phyloP scores from a whole-genome alignment of 2,797 vertebrate genomes.

The Gadopsis bispinosus region DNA sequence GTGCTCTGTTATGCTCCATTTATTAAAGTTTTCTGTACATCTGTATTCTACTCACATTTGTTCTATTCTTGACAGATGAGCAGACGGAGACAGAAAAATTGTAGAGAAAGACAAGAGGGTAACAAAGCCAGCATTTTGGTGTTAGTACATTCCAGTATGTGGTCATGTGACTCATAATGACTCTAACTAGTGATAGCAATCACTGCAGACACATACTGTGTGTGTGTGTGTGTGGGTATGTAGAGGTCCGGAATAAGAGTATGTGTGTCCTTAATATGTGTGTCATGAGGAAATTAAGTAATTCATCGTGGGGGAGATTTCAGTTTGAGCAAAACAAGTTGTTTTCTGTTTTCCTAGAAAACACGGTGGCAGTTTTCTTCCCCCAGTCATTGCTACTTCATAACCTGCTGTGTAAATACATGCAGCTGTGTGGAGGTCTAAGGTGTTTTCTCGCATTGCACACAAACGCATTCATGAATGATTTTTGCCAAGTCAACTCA shows the following conservation, averaged over 20 bases:
- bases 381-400: background rate
- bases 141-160: slow-evolving; percentile 42
- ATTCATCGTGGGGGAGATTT: slow-evolving; percentile 35
- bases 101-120: slow-evolving; percentile 17
- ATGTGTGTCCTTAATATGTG: slow-evolving; percentile 31
- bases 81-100: slow-evolving; percentile 14
- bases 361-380: background rate
- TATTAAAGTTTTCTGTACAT: slow-evolving; percentile 6
- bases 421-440: slow-evolving; percentile 30
- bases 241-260: slow-evolving; percentile 41
- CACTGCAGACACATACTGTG: slow-evolving; percentile 41
- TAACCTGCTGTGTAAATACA: slow-evolving; percentile 44
- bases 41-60: slow-evolving; percentile 3
- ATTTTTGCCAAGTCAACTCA: slow-evolving; percentile 45
- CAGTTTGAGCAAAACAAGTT: slow-evolving; percentile 17
- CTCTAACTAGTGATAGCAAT: slow-evolving; percentile 47
- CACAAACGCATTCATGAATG: slow-evolving; percentile 20
- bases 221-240: slow-evolving; percentile 48
- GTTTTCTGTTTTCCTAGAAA: slow-evolving; percentile 35
- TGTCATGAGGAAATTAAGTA: slow-evolving; percentile 60
- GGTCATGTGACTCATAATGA: slow-evolving; percentile 55
- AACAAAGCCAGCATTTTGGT: slow-evolving; percentile 49
- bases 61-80: background rate
- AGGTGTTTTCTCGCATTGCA: slow-evolving; percentile 25
- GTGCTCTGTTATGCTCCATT: slow-evolving; percentile 11